Conservation (phyloP, 1,140 invertebrate species). For the roundworm (Caenorhabditis elegans) region DNA sequence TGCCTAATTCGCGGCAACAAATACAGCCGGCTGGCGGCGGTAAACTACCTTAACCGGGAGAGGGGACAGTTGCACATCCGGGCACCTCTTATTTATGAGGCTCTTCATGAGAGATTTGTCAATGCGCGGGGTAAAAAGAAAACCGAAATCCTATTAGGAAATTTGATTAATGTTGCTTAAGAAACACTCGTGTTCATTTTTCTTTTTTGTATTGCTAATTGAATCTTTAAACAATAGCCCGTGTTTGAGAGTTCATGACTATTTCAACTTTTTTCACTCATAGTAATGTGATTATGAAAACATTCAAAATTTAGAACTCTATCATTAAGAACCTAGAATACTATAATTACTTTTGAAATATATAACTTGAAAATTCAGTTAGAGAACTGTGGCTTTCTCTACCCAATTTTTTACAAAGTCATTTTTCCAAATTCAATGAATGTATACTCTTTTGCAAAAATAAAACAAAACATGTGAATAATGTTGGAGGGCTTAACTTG, state of each 20-base stretch:
- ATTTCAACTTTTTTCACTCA: too few species aligned
- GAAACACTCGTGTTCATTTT: not conserved
- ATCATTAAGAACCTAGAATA: too few species aligned
- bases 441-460: not conserved
- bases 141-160: conserved; percentile 7
- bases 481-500: not conserved
- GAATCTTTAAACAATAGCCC: not conserved
- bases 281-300: too few species aligned
- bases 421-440: not conserved
- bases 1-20: not conserved
- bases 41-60: conserved; percentile 25
- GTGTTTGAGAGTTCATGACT: too few species aligned
- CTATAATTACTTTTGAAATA: too few species aligned
- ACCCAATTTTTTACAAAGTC: too few species aligned
- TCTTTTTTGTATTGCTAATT: not conserved
- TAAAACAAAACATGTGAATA: too few species aligned
- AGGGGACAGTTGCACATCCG: conserved; percentile 20
- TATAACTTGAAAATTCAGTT: too few species aligned
- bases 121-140: not conserved
- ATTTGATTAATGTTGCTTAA: not conserved
- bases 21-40: conserved; percentile 28
- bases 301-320: too few species aligned
- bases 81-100: conserved; percentile 13
- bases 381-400: too few species aligned
- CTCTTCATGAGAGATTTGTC: not conserved